These are phyloP conservation scores for Gerris buenoi DNA, from an alignment of 1,140 invertebrate species.

Conservation along the genomic window DNA sequence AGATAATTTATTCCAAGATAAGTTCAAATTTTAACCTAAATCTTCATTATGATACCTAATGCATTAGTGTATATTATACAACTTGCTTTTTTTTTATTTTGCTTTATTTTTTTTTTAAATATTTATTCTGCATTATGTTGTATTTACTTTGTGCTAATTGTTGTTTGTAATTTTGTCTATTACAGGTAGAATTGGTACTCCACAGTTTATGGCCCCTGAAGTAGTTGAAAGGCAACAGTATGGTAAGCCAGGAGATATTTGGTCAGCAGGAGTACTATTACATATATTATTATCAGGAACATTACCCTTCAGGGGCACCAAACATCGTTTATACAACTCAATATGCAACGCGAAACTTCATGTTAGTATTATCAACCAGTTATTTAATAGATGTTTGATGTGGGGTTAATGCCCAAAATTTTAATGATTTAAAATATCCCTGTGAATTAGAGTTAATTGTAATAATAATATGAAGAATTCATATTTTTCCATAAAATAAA, in stretches of 20 bases:
- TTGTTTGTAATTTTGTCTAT: too few relatives aligned
- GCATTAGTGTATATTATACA: too few relatives aligned
- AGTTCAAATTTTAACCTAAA: too few relatives aligned
- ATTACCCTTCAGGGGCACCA: slow-evolving; percentile 85
- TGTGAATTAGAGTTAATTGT: not conserved
- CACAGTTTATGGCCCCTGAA: slow-evolving; percentile 95
- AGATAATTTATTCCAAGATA: too few relatives aligned
- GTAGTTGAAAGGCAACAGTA: slow-evolving; percentile 78
- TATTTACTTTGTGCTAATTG: too few relatives aligned
- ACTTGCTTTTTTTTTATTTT: too few relatives aligned
- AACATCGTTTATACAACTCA: slow-evolving; percentile 74
- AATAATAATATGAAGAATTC: not conserved
- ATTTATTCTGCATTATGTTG: too few relatives aligned
- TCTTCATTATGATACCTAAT: too few relatives aligned
- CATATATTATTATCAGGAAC: slow-evolving; percentile 86
- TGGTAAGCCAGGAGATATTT: slow-evolving; percentile 92
- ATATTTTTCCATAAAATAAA: too few relatives aligned
- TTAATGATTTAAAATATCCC: too few relatives aligned
- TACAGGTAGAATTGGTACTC: slow-evolving; percentile 78
- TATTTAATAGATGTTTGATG: too few relatives aligned
- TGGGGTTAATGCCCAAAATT: not conserved
- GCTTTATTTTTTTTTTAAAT: too few relatives aligned
- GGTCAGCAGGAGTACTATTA: slow-evolving; percentile 87
- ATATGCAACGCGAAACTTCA: slow-evolving; percentile 73
- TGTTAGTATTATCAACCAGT: slow-evolving; percentile 42